Percentiles rank a stretch among this genome's conserved stretches.
These are phyloP conservation scores for Allobates femoralis DNA, from an alignment of 2,797 vertebrate genomes.

Conservation along the genomic window DNA sequence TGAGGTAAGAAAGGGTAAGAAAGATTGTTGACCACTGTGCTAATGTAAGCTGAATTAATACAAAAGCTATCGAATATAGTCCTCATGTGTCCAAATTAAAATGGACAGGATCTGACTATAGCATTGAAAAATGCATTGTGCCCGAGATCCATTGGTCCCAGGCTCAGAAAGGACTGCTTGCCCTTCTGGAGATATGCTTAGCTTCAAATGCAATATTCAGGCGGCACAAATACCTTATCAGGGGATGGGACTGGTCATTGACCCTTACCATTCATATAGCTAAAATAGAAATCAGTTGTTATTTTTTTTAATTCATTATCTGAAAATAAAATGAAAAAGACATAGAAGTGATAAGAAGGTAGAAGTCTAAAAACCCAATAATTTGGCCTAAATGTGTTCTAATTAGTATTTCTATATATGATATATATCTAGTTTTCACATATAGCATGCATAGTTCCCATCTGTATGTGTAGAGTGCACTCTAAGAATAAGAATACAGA, in stretches of 20 bases:
- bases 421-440: neutral
- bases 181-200: neutral
- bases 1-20: no score
- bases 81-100: no score
- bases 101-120: no score
- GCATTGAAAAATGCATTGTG: no score
- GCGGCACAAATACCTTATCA: neutral
- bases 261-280: neutral
- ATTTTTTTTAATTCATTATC: neutral
- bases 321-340: neutral
- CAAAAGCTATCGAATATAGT: no score
- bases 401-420: no score
- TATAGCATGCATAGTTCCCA: neutral
- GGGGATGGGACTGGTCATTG: neutral
- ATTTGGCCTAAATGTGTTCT: neutral
- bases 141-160: no score
- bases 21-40: no score
- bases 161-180: no score
- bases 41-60: no score
- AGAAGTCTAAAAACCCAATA: neutral
- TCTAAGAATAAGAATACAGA: constrained; percentile 23
- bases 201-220: neutral
- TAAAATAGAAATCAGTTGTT: neutral
- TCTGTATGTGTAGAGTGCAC: neutral
- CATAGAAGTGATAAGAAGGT: neutral